phyloP scores from a whole-genome alignment of 2,888 invertebrate species.

The Parascotia fuliginaria region DNA sequence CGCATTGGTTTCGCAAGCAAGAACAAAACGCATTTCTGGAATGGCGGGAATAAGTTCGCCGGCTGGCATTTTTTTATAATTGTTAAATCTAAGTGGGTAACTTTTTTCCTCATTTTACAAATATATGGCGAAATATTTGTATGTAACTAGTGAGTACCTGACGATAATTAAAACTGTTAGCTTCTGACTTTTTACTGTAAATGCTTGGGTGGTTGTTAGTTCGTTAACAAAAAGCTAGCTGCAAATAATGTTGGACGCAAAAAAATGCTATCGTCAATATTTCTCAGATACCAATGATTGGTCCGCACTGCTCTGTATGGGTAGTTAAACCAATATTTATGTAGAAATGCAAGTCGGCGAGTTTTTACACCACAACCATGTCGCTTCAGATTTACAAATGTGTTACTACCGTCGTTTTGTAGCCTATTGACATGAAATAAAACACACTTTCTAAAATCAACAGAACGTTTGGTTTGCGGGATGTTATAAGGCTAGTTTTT shows the following conservation, averaged over 20 bases:
- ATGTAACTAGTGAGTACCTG: neutral
- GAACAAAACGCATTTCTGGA: slow-evolving; percentile 51
- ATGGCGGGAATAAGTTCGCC: slow-evolving; percentile 46
- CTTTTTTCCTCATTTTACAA: slow-evolving; percentile 2
- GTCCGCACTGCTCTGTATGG: slow-evolving; percentile 46
- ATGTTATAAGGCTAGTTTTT: slow-evolving; percentile 55
- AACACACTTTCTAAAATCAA: slow-evolving; percentile 33
- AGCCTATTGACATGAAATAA: slow-evolving; percentile 35
- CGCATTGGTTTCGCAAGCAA: slow-evolving; percentile 50
- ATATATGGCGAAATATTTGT: slow-evolving; percentile 1
- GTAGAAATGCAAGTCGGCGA: slow-evolving; percentile 68
- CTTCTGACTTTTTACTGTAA: neutral
- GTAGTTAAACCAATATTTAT: slow-evolving; percentile 67
- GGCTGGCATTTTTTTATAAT: slow-evolving; percentile 32
- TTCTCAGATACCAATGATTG: slow-evolving; percentile 47
- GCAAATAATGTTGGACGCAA: slow-evolving; percentile 28
- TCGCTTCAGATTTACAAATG: slow-evolving; percentile 51
- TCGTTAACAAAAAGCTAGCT: slow-evolving; percentile 24
- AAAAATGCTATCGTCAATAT: slow-evolving; percentile 38
- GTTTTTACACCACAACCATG: slow-evolving; percentile 59
- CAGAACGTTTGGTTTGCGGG: slow-evolving; percentile 25
- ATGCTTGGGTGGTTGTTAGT: slow-evolving; percentile 17
- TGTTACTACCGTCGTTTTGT: slow-evolving; percentile 21
- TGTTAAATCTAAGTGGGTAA: slow-evolving; percentile 14
- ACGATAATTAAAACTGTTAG: neutral